Base-by-base conservation (phyloP, 2,888 invertebrate genomes). In the Cephus rjabovi region DNA sequence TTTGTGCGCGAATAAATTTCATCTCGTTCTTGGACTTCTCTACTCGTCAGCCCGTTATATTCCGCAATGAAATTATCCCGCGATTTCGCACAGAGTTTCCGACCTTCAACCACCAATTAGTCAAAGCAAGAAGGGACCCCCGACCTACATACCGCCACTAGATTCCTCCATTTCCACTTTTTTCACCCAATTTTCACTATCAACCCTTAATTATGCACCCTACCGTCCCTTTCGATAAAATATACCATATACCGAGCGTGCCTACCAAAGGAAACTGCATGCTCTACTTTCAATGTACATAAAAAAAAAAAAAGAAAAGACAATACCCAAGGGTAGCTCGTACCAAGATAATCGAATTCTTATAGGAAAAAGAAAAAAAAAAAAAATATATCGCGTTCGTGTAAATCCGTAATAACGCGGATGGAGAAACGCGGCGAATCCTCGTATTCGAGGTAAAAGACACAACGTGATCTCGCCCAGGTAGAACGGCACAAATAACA, bases 1-100 rank as follows among this genome's bases (percentile, higher is more conserved):
- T 90, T 90, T 89, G 89, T 87, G 86, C 87, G 87, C 85, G 89
- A 87, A 89, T 89, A 88, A 89, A 89, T 89, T 89, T 89, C 87
- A 86, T 85, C 88, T 87, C 86, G 84, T 88, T 88, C 87, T 87
- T 87, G 85, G 83, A 79, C 81, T 81, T 80, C 79, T 75, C 80
- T 11, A 11, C 9, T 73, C 80, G 80, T 33, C 30, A 12, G 34
- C 30, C 30, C 37, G 34, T 35, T 74, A 34, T 35, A 23, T 30
- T 74, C 74, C 74, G 74, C 74, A 31, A 56, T 23, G 56, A 56
- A 56, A 56, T 56, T 56, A 56, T 56, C 56, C 56, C 23, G 56
- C 56, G 56, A 23, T 56, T 56, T 23, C 56, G 23, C 56, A 9
- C 56, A 9, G 9, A 56, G 9, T 9, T 56, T 56, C 9, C 23